Conservation (phyloP, 1,140 invertebrate genomes). For the Diprion similis region DNA sequence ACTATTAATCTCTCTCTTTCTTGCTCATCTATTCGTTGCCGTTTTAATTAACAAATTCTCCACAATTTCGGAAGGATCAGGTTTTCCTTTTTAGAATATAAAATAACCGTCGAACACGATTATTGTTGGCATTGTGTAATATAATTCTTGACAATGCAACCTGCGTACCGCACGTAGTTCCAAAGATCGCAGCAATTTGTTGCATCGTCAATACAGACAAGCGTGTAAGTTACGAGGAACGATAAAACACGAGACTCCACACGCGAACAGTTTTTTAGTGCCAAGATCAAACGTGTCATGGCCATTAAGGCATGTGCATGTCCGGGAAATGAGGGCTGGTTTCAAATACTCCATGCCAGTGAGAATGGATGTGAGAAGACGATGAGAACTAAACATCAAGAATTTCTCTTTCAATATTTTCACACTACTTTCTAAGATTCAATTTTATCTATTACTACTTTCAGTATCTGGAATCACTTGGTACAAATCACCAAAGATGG, state of each 20-base stretch:
- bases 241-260: neutral
- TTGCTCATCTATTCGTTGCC: too few relatives aligned
- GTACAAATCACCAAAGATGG: slow-evolving; percentile 82
- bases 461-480: slow-evolving; percentile 90
- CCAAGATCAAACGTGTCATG: neutral
- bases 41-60: too few relatives aligned
- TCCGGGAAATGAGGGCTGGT: too few relatives aligned
- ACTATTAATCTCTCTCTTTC: too few relatives aligned
- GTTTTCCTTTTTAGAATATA: too few relatives aligned
- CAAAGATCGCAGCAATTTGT: slow-evolving; percentile 2
- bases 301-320: neutral
- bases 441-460: slow-evolving; percentile 35
- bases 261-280: neutral
- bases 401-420: too few relatives aligned
- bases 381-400: too few relatives aligned
- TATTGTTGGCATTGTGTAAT: neutral
- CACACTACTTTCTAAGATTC: neutral
- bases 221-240: neutral
- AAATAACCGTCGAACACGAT: too few relatives aligned
- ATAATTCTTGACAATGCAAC: neutral
- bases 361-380: too few relatives aligned
- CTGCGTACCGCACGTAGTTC: neutral
- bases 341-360: too few relatives aligned
- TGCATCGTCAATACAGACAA: neutral
- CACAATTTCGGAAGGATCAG: too few relatives aligned